These are phyloP conservation scores for Chascanopsetta lugubris DNA, from an alignment of 2,113 vertebrate species.

Conservation along the genomic window DNA sequence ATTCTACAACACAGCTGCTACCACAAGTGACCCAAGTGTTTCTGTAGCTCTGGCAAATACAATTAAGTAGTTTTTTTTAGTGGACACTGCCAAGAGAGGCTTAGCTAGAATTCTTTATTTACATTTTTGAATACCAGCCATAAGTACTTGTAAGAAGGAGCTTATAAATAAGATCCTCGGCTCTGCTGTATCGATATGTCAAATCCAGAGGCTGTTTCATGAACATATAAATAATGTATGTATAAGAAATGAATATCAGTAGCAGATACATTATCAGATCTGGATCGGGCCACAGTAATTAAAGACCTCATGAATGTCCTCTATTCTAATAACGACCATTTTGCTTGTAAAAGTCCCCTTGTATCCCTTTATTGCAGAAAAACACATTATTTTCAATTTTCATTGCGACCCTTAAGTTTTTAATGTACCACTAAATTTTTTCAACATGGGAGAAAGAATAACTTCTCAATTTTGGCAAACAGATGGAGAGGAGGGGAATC, in stretches of 20 bases:
- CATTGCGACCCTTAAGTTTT: neutral
- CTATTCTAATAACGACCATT: neutral
- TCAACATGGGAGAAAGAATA: neutral
- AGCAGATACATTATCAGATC: no score
- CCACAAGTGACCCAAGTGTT: neutral
- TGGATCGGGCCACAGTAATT: no score
- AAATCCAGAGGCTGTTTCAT: neutral
- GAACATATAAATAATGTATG: neutral
- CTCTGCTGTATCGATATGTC: neutral
- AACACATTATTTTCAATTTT: neutral
- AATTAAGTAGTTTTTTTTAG: no score
- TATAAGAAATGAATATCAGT: neutral
- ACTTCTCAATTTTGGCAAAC: neutral
- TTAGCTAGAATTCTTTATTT: neutral
- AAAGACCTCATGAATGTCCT: no score
- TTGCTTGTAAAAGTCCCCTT: neutral
- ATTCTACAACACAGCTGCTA: neutral
- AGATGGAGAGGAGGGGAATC: neutral
- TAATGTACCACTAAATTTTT: neutral
- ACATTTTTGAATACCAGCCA: neutral
- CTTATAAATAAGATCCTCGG: neutral
- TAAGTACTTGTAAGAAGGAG: neutral
- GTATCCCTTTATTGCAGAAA: conserved; percentile 1
- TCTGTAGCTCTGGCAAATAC: no score
- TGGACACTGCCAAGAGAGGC: no score